Base-by-base conservation (phyloP, 1,140 invertebrate species). In the Sycophaga agraensis region DNA sequence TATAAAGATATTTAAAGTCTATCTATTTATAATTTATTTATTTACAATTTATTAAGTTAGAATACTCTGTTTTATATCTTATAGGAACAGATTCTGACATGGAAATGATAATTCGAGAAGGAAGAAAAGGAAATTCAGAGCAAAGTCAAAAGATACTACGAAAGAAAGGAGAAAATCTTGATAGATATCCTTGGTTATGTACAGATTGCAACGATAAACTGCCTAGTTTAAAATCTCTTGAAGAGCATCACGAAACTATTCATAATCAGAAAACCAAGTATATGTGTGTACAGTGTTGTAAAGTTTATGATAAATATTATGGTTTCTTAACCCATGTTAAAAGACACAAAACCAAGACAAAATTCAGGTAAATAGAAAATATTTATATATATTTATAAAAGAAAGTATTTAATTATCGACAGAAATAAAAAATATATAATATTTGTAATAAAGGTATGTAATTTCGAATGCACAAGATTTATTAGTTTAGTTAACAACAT, bases 231-330 rank as follows among this genome's bases (percentile, higher is more conserved):
- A 79, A 83, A 62, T 76, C 80, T 43, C 68, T 86, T 12, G 75
- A 82, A 57, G 73, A 82, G 34, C 85, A 86, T 72, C 82, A 83
- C 63, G 69, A 79, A 66, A 78, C 66, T 31, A 74, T 80, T 43
- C 84, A 86, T 66, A 83, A 82, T 70, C 82, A 83, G 65, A 73
- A 77, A 39, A 73, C 82, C 2, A 81, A 82, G 62, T 86, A 82
- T 66, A 81, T 83, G 70, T 86, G 85, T 68, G 80, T 82, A 19
- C 79, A 84, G 64, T 86, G 85, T 60, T 80, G 79, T 34, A 86
- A 86, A 75, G 78, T 85, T 14, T 86, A 84, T 63, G 79, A 81
- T 49, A 84, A 85, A 66, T 86, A 85, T 70, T 82, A 82, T 64
- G 83, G 82, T 26, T 85, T 85, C 64, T 69, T 85, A n/a, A 81